These are phyloP conservation scores for Isurus oxyrinchus DNA, from an alignment of 2,113 vertebrate species.

Conservation along the genomic window DNA sequence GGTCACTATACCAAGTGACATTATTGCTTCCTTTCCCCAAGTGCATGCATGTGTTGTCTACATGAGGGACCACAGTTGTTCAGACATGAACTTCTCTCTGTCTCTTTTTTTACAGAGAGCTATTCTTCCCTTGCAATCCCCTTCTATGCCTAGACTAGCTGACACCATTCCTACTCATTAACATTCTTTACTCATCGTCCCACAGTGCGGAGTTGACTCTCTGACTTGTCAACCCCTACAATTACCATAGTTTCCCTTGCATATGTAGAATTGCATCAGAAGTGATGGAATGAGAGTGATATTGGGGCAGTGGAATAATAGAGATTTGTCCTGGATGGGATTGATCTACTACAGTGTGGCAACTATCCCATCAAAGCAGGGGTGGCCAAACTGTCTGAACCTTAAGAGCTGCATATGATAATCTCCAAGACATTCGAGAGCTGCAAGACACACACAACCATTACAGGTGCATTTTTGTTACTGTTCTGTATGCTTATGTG, in stretches of 20 bases:
- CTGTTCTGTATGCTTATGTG: too few relatives aligned
- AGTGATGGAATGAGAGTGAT: neutral
- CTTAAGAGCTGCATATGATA: too few relatives aligned
- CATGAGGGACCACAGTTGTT: neutral
- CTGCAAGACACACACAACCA: too few relatives aligned
- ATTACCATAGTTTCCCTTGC: neutral
- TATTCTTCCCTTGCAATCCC: neutral
- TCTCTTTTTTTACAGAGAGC: neutral
- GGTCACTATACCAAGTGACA: neutral
- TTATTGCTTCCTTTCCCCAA: neutral
- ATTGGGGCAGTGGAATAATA: neutral
- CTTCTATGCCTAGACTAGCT: neutral
- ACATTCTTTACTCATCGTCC: neutral
- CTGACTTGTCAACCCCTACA: neutral
- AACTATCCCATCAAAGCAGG: neutral
- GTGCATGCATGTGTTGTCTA: neutral
- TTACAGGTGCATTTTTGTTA: too few relatives aligned
- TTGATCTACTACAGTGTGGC: neutral
- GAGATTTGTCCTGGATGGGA: neutral
- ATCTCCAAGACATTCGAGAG: too few relatives aligned
- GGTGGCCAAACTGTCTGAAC: too few relatives aligned
- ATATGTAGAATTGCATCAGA: neutral
- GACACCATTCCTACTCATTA: neutral
- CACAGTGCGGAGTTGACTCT: neutral
- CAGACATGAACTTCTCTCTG: neutral